These are phyloP conservation scores for Phaonia tiefii DNA, from an alignment of 2,888 invertebrate genomes.

Conservation along the genomic window DNA sequence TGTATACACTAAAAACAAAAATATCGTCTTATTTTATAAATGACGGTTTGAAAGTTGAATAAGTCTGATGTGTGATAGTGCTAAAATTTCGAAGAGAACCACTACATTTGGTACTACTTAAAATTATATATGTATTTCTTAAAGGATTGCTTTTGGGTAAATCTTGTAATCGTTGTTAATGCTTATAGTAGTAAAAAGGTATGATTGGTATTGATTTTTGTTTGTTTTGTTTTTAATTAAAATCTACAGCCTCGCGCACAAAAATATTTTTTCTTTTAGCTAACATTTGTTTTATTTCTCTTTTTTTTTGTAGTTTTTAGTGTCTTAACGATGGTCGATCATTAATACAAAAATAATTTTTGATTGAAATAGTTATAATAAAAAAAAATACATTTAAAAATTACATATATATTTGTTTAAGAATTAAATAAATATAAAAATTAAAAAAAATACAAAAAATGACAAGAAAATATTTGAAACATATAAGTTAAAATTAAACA, in stretches of 20 bases:
- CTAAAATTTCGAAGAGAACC: conserved; percentile 41
- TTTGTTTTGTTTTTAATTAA: conserved; percentile 51
- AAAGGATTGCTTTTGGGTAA: conserved; percentile 67
- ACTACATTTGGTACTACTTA: conserved; percentile 63
- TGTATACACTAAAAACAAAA: conserved; percentile 49
- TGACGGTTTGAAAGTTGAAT: conserved; percentile 52
- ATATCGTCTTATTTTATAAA: conserved; percentile 50
- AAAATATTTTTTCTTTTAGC: conserved; percentile 52
- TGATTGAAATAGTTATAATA: conserved; percentile 40
- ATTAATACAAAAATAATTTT: conserved; percentile 37
- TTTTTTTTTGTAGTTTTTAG: conserved; percentile 46
- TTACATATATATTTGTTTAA: conserved; percentile 58
- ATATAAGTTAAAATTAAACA: conserved; percentile 68
- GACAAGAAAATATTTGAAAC: conserved; percentile 72
- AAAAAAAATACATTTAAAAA: conserved; percentile 54
- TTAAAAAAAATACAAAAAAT: conserved; percentile 66
- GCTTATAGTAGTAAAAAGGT: conserved; percentile 66
- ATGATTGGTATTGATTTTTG: conserved; percentile 64
- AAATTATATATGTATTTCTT: conserved; percentile 64
- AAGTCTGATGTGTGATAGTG: conserved; percentile 46
- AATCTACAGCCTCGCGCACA: conserved; percentile 66
- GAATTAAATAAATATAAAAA: conserved; percentile 58
- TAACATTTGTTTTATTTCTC: conserved; percentile 38
- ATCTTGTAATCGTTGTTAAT: conserved; percentile 67
- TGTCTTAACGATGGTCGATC: conserved; percentile 48